Conservation (phyloP, 2,113 vertebrate species). For the Lagopus leucura region DNA sequence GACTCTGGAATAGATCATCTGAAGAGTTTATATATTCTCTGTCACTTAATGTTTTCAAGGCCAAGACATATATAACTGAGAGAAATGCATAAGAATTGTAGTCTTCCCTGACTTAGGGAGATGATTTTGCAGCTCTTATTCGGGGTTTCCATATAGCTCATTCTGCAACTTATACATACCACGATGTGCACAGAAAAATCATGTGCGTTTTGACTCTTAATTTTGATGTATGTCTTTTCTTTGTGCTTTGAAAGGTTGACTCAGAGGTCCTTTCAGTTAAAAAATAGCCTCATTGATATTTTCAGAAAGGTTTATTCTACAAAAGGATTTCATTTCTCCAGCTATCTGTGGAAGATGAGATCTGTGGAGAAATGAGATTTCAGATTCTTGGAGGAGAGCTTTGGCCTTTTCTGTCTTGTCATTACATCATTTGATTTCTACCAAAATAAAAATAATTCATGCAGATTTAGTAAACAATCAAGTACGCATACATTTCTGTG, state of each 20-base stretch:
- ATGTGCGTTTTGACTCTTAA: fast-evolving
- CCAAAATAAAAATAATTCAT: not conserved
- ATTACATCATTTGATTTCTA: fast-evolving
- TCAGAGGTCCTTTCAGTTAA: not conserved
- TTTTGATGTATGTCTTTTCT: not conserved
- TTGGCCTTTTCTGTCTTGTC: not conserved
- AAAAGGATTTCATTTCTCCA: not conserved
- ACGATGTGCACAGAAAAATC: fast-evolving
- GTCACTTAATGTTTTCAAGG: not conserved
- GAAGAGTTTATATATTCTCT: not conserved
- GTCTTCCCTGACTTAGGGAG: not conserved
- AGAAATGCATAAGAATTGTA: not conserved
- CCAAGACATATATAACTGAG: not conserved
- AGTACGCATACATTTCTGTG: fast-evolving
- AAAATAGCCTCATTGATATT: not conserved
- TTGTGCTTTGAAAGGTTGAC: not conserved
- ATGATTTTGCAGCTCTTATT: not conserved
- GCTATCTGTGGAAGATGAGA: not conserved
- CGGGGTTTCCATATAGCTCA: not conserved
- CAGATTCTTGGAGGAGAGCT: not conserved
- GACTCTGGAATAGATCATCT: not conserved
- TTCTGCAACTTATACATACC: not conserved
- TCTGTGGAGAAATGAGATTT: not conserved
- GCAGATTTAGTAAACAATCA: not conserved
- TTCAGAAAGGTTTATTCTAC: not conserved